Percentiles rank a stretch among this genome's conserved stretches.
phyloP scores from a whole-genome alignment of 1,140 invertebrate species.

The Choristoneura fumiferana region DNA sequence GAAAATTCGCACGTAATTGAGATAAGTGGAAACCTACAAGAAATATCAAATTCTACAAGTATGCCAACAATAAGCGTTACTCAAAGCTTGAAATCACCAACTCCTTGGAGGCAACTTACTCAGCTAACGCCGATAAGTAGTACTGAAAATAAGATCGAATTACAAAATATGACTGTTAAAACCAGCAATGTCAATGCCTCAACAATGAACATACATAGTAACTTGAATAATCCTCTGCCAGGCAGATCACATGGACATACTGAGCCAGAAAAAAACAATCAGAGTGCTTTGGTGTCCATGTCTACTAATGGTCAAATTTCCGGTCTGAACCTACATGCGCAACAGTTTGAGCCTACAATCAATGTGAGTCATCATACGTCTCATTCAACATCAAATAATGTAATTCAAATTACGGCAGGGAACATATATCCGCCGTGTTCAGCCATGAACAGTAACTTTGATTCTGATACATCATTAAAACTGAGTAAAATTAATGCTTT shows the following conservation, averaged over 20 bases:
- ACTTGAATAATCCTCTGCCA: slow-evolving; percentile 28
- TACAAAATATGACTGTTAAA: slow-evolving; percentile 58
- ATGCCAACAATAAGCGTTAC: slow-evolving; percentile 70
- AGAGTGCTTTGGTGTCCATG: slow-evolving; percentile 58
- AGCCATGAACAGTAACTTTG: slow-evolving; percentile 61
- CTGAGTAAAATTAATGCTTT: slow-evolving; percentile 71
- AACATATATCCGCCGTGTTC: slow-evolving; percentile 69
- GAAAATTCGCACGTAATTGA: slow-evolving; percentile 73
- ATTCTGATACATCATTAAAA: slow-evolving; percentile 68
- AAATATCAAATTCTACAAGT: slow-evolving; percentile 52
- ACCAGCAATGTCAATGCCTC: slow-evolving; percentile 42
- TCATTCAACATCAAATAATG: slow-evolving; percentile 61
- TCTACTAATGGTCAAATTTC: slow-evolving; percentile 52
- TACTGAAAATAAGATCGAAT: slow-evolving; percentile 57
- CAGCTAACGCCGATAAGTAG: slow-evolving; percentile 32
- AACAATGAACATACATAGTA: slow-evolving; percentile 54
- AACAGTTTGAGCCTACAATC: slow-evolving; percentile 60
- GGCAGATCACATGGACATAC: slow-evolving; percentile 49
- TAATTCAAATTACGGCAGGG: slow-evolving; percentile 70
- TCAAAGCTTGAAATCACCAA: slow-evolving; percentile 69
- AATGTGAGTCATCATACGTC: slow-evolving; percentile 60
- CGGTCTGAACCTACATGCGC: slow-evolving; percentile 46
- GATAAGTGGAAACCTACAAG: slow-evolving; percentile 69
- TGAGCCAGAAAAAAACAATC: slow-evolving; percentile 60
- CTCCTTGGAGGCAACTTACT: slow-evolving; percentile 64